These are phyloP conservation scores for Hycleus phaleratus DNA, from an alignment of 1,140 invertebrate species.

Conservation along the genomic window DNA sequence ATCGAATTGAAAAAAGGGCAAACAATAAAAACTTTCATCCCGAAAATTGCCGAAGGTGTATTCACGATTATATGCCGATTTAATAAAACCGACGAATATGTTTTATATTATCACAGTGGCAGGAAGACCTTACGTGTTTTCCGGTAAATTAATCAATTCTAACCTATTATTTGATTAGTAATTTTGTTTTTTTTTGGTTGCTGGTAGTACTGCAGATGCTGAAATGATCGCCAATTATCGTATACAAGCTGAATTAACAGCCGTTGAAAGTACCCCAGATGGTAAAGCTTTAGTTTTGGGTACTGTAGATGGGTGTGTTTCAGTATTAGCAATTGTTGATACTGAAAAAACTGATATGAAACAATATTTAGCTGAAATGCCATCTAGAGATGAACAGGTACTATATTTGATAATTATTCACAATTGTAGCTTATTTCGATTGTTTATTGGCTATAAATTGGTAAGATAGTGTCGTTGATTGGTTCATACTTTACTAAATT, in stretches of 20 bases:
- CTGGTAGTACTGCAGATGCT: constrained; percentile 71
- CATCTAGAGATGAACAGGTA: constrained; percentile 64
- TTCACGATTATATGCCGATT: constrained; percentile 93
- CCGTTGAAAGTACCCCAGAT: constrained; percentile 73
- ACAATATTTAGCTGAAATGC: constrained; percentile 58
- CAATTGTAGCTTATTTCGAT: background rate
- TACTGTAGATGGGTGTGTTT: constrained; percentile 88
- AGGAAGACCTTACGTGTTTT: constrained; percentile 88
- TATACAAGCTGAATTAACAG: constrained; percentile 84
- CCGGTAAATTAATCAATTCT: constrained; percentile 45
- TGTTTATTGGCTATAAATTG: no score
- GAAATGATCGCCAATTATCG: constrained; percentile 88
- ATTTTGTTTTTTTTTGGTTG: constrained; percentile 8
- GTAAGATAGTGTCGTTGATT: no score
- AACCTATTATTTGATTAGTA: no score
- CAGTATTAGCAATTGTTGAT: constrained; percentile 85
- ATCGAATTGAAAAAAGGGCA: constrained; percentile 79
- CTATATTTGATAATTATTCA: background rate
- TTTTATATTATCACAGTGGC: constrained; percentile 93
- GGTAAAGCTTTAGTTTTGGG: constrained; percentile 79
- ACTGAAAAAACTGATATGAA: constrained; percentile 55
- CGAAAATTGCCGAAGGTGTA: constrained; percentile 90
- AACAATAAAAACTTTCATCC: constrained; percentile 77
- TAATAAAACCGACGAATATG: constrained; percentile 89
- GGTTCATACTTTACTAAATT: no score